Evolutionary conservation across 2,797 vertebrate species (phyloP).

Genomic region (Enteromius afrohamiltoni): DNA sequence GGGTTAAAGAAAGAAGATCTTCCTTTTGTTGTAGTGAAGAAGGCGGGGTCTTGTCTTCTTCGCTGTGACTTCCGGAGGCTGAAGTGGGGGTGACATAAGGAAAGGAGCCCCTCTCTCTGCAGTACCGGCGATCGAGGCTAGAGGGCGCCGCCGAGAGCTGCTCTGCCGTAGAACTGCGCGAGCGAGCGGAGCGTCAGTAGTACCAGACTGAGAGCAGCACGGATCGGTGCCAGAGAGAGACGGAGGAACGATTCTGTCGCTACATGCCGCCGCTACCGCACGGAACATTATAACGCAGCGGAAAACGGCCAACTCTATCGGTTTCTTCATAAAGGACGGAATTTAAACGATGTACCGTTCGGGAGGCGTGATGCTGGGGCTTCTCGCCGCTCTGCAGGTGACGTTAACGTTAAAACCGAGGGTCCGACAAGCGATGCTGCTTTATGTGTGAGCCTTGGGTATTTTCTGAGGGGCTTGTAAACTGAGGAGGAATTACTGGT

Average conservation of each 20-base stretch:
- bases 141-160: slow-evolving; percentile 58
- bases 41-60: slow-evolving; percentile 58
- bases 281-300: slow-evolving; percentile 52
- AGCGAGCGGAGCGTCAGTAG: slow-evolving; percentile 55
- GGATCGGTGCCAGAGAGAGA: slow-evolving; percentile 47
- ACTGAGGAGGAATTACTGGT: too few relatives aligned
- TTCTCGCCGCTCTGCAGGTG: slow-evolving; percentile 66
- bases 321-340: slow-evolving; percentile 44
- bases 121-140: slow-evolving; percentile 29
- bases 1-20: slow-evolving; percentile 57
- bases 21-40: slow-evolving; percentile 59
- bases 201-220: slow-evolving; percentile 59
- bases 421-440: slow-evolving; percentile 20
- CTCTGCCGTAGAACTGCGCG: slow-evolving; percentile 43
- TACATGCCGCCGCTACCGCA: slow-evolving; percentile 61
- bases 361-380: slow-evolving; percentile 60
- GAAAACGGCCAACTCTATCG: slow-evolving; percentile 36
- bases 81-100: slow-evolving; percentile 38
- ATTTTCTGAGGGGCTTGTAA: background rate
- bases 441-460: slow-evolving; percentile 8
- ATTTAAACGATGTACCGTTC: slow-evolving; percentile 61
- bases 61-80: slow-evolving; percentile 55
- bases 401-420: slow-evolving; percentile 30
- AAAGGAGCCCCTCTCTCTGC: slow-evolving; percentile 39
- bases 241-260: slow-evolving; percentile 39